Base-by-base conservation (phyloP, 2,113 vertebrate genomes). In the Centropristis striata region DNA sequence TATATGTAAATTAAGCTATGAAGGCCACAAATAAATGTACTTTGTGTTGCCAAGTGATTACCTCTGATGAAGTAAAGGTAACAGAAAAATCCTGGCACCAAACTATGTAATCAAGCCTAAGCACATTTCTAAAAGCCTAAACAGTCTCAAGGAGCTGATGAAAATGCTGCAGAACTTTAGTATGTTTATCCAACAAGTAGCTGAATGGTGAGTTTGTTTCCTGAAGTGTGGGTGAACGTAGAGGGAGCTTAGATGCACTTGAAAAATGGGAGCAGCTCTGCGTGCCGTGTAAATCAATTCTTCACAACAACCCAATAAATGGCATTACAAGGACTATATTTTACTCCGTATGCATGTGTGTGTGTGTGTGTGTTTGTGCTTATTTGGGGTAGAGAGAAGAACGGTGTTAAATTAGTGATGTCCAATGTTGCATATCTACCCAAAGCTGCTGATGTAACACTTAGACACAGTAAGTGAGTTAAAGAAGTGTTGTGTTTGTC, bases 231-330 rank as follows among this genome's bases (percentile, higher is more conserved):
- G 25, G 25, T 67, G 51, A 72, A 42, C 7, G 5, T 16, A 60
- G 32, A 28, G 7, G 14, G 7, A 55, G 21, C 68, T 49, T 13
- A 65, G 58, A 51, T 59, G 36, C 42, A 36, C 41, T 75, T 47
- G 57, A 63, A 64, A 69, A 58, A 58, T 58, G n/a, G 42, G 27
- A 59, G 5, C 20, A 64, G 32, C 71, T 63, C 70, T 66, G 42
- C 2, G 0, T 16, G 42, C 25, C 15, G 2, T 72, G 39, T 46
- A 66, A 71, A 71, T 65, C 13, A 32, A 32, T 65, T 55, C 8
- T 49, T 69, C 44, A 36, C 46, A 53, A 71, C 66, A 54, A 47
- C 47, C 27, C 25, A 70, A 32, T 68, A 42, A 58, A 68, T 20
- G 36, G 21, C 18, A 50, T 65, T 15, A 66, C 32, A 71, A 55